Conservation (phyloP, 1,140 invertebrate genomes). For the Epicauta chinensis region DNA sequence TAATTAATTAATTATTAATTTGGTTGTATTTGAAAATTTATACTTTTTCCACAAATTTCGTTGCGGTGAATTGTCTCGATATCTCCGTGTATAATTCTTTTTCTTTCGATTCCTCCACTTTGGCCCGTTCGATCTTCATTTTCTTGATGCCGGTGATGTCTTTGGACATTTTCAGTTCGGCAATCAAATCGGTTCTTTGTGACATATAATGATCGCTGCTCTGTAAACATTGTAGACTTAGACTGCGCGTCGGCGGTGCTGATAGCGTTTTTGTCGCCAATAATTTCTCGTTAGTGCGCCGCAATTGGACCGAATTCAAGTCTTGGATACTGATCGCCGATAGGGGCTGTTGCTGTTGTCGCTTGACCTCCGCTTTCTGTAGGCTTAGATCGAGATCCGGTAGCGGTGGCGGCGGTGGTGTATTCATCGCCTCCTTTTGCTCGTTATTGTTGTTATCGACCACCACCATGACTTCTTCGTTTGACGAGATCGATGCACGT, state of each 20-base stretch:
- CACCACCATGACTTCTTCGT: conserved; percentile 24
- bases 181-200: conserved; percentile 80
- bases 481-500: conserved; percentile 45
- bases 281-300: conserved; percentile 63
- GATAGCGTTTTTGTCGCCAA: conserved; percentile 72
- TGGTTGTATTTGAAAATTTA: conserved; percentile 13
- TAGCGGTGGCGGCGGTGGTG: conserved; percentile 53
- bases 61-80: conserved; percentile 73
- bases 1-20: not conserved
- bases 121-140: conserved; percentile 78
- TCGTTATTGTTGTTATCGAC: conserved; percentile 13
- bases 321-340: conserved; percentile 81
- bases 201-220: conserved; percentile 56
- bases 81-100: conserved; percentile 77
- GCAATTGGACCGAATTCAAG: conserved; percentile 70
- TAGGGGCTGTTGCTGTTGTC: conserved; percentile 59
- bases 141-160: conserved; percentile 87
- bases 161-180: conserved; percentile 82
- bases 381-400: conserved; percentile 35
- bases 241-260: conserved; percentile 59
- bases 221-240: conserved; percentile 66
- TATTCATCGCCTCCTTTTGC: conserved; percentile 9
- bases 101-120: conserved; percentile 70
- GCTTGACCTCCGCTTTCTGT: conserved; percentile 39
- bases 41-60: conserved; percentile 85